These are phyloP conservation scores for Actinostola sp. DNA, from an alignment of 92 coral and sea anemone species.

Conservation along the genomic window DNA sequence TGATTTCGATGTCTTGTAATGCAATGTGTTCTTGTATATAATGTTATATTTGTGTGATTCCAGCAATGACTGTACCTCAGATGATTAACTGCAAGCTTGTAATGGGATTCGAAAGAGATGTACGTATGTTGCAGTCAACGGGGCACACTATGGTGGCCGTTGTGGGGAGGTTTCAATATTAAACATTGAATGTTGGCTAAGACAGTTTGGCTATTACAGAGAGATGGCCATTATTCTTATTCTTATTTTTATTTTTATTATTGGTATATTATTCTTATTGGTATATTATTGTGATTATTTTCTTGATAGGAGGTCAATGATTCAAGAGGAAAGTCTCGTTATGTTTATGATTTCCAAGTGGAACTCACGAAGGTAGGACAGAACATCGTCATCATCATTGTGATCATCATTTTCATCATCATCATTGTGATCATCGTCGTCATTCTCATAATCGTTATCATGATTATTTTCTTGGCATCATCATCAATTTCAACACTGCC, in stretches of 20 bases:
- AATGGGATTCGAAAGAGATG: conserved; percentile 6
- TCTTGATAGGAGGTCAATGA: conserved; percentile 15
- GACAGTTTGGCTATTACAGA: no score
- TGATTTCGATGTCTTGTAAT: no score
- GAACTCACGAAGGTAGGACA: conserved; percentile 59
- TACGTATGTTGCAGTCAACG: neutral
- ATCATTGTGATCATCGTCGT: no score
- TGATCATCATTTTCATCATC: no score
- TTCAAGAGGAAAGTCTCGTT: conserved; percentile 31
- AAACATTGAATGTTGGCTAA: no score
- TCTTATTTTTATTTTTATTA: neutral
- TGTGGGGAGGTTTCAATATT: no score
- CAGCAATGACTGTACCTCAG: conserved; percentile 14
- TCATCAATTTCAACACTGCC: no score
- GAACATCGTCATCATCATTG: no score
- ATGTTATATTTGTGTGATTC: neutral
- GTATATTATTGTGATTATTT: neutral
- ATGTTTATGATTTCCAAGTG: conserved; percentile 69
- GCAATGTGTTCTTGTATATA: no score
- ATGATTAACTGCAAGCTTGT: conserved; percentile 10
- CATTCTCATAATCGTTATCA: no score
- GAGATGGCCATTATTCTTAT: no score
- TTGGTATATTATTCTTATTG: neutral
- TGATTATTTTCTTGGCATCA: no score
- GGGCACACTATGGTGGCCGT: neutral